These are phyloP conservation scores for Epinotia bilunana DNA, from an alignment of 2,888 invertebrate species.

Conservation along the genomic window DNA sequence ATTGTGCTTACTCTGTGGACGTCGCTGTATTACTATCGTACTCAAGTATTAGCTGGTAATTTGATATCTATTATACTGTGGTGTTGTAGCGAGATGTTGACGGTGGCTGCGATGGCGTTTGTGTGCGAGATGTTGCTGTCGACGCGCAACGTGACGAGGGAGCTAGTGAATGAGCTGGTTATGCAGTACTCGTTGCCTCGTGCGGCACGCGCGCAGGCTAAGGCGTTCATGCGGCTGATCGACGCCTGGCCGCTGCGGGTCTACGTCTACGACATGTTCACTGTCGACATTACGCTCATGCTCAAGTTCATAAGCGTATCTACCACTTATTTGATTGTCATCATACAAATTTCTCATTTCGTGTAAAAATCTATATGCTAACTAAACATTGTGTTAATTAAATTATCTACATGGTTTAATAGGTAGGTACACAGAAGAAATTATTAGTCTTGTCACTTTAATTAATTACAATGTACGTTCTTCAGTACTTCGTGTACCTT, in stretches of 20 bases:
- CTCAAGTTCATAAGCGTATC: constrained; percentile 43
- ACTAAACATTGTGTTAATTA: neutral
- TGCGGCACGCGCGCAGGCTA: constrained; percentile 65
- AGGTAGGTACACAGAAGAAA: neutral
- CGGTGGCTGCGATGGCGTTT: constrained; percentile 60
- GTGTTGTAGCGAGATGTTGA: constrained; percentile 56
- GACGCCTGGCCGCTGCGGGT: constrained; percentile 63
- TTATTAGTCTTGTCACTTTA: neutral
- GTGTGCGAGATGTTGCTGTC: constrained; percentile 61
- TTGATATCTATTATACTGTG: constrained; percentile 58
- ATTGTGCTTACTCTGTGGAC: constrained; percentile 67
- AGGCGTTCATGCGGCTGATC: constrained; percentile 69
- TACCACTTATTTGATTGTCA: constrained; percentile 43
- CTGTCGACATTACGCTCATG: constrained; percentile 40
- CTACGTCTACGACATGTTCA: constrained; percentile 43
- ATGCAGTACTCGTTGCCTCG: constrained; percentile 68
- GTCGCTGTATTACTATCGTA: constrained; percentile 59
- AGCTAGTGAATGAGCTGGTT: constrained; percentile 66
- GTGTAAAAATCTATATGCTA: constrained; percentile 1
- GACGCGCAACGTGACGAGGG: constrained; percentile 60
- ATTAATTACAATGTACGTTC: neutral
- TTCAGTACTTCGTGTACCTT: neutral
- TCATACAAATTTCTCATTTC: constrained; percentile 44
- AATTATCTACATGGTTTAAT: neutral
- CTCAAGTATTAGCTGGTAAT: constrained; percentile 49